phyloP scores from a whole-genome alignment of 1,140 invertebrate species.

The Drosophila sulfurigaster region DNA sequence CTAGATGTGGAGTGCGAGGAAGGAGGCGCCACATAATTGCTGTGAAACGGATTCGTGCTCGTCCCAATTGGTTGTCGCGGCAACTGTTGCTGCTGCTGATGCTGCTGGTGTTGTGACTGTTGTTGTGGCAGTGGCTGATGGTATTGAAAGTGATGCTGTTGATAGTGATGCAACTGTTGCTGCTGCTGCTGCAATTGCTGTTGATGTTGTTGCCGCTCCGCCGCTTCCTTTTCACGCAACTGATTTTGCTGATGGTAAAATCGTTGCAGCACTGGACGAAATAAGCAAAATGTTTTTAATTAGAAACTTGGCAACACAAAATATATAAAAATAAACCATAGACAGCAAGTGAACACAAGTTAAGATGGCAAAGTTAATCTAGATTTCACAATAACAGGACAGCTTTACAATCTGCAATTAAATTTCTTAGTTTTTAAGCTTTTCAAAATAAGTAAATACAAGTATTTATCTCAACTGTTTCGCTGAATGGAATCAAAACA shows the following conservation, averaged over 20 bases:
- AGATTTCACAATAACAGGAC: too few relatives aligned
- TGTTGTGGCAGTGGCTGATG: constrained; percentile 5
- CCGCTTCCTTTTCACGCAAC: constrained; percentile 13
- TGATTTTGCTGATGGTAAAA: constrained; percentile 85
- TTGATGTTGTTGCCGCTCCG: constrained; percentile 25
- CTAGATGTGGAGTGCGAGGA: constrained; percentile 82
- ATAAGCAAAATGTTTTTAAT: not conserved
- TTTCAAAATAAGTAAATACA: too few relatives aligned
- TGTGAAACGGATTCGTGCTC: constrained; percentile 78
- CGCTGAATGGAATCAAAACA: too few relatives aligned
- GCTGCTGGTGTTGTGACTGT: constrained; percentile 13
- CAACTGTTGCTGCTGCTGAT: not conserved
- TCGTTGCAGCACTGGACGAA: constrained; percentile 81
- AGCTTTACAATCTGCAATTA: too few relatives aligned
- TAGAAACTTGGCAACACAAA: not conserved
- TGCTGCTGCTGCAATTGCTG: constrained; percentile 17
- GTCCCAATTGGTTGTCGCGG: constrained; percentile 16
- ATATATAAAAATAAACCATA: not conserved
- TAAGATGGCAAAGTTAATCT: too few relatives aligned
- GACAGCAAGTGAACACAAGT: not conserved
- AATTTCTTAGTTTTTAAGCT: too few relatives aligned
- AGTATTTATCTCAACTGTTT: too few relatives aligned
- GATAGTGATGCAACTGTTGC: constrained; percentile 8
- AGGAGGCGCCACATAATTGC: constrained; percentile 72
- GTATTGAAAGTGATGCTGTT: constrained; percentile 11